Conservation (phyloP, 2,113 vertebrate genomes). For the Microtus pennsylvanicus region DNA sequence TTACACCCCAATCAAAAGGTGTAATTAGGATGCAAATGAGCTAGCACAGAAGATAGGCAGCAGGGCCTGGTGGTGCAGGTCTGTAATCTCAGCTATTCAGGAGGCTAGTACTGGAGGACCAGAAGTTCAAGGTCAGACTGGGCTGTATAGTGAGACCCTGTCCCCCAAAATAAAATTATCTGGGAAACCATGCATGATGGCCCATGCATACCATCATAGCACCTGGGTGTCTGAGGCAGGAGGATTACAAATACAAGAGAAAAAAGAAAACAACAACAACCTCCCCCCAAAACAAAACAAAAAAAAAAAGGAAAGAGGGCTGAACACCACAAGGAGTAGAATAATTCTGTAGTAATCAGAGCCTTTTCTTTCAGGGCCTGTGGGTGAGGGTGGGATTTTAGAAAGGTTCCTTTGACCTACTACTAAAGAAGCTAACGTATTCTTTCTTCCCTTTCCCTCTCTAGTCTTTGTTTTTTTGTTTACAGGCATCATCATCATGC, state of each 20-base stretch:
- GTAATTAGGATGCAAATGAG: background rate
- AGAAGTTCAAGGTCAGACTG: background rate
- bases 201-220: background rate
- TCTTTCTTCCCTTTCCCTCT: background rate
- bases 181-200: background rate
- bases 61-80: background rate
- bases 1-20: background rate
- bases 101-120: background rate
- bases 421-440: too few species aligned
- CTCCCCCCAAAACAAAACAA: too few species aligned
- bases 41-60: background rate
- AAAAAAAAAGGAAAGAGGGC: background rate
- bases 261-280: background rate
- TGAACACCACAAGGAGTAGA: background rate
- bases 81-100: background rate
- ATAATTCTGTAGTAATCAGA: background rate
- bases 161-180: background rate
- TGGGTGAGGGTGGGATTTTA: background rate
- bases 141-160: background rate
- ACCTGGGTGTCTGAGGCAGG: background rate
- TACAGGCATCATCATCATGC: background rate
- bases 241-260: background rate
- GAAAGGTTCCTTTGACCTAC: background rate
- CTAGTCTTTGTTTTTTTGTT: background rate
- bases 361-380: background rate